phyloP scores from a whole-genome alignment of 2,888 invertebrate species.

The Mythimna impura region DNA sequence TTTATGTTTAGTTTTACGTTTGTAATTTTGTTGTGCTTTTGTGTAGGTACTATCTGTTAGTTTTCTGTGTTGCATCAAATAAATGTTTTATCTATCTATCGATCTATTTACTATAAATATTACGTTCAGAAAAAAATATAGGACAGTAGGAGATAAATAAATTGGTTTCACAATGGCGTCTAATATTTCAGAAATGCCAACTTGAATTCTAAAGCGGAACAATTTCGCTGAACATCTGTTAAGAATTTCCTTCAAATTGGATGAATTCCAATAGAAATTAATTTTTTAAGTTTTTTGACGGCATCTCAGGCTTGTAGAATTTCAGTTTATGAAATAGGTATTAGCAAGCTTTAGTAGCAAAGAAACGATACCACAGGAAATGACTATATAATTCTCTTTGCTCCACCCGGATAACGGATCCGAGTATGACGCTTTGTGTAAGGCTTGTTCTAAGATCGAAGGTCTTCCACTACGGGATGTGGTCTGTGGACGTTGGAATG shows the following conservation, averaged over 20 bases:
- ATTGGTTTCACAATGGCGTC: slow-evolving; percentile 31
- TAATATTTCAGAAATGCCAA: slow-evolving; percentile 40
- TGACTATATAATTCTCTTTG: no score
- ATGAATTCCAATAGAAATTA: slow-evolving; percentile 29
- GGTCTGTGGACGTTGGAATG: no score
- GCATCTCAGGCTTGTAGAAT: neutral
- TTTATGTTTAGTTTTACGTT: no score
- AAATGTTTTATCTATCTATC: no score
- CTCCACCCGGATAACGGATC: no score
- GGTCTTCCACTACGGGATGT: no score
- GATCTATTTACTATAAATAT: no score
- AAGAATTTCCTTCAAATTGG: slow-evolving; percentile 33
- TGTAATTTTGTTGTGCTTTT: no score
- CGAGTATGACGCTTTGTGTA: no score
- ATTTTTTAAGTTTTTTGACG: slow-evolving; percentile 20
- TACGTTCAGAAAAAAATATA: slow-evolving; percentile 8
- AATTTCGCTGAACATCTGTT: slow-evolving; percentile 43
- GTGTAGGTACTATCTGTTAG: no score
- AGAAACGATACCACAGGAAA: neutral
- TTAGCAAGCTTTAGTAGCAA: neutral
- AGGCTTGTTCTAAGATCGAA: no score
- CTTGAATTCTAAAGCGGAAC: slow-evolving; percentile 36
- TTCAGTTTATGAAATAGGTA: neutral
- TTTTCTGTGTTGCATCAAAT: no score
- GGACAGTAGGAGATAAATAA: slow-evolving; percentile 29